Conservation (phyloP, 1,140 invertebrate species). For the Drosophila albomicans region DNA sequence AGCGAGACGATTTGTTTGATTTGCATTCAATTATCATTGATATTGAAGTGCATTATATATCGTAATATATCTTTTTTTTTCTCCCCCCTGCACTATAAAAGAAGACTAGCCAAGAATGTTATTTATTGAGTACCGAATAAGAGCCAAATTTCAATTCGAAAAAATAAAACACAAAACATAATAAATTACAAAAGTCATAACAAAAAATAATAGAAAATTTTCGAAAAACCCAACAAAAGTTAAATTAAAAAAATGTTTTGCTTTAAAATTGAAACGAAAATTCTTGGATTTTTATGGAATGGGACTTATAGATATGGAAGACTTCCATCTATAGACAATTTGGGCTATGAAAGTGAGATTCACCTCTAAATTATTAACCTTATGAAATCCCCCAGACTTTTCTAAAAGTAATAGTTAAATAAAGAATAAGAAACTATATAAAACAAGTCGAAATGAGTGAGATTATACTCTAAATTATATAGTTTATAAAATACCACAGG, state of each 20-base stretch:
- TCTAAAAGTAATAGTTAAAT: too few species aligned
- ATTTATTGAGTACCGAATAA: conserved; percentile 48
- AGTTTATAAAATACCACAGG: too few species aligned
- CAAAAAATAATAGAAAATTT: conserved; percentile 8
- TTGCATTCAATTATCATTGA: conserved; percentile 1
- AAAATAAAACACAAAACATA: background rate
- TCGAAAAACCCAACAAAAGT: conserved; percentile 14
- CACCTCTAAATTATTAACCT: too few species aligned
- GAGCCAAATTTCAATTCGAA: conserved; percentile 29
- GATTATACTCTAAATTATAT: too few species aligned
- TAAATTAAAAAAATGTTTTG: conserved; percentile 22
- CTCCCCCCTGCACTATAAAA: background rate
- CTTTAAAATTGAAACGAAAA: background rate
- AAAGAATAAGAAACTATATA: too few species aligned
- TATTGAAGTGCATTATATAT: conserved; percentile 12
- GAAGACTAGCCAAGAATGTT: conserved; percentile 46
- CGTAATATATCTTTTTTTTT: conserved; percentile 17
- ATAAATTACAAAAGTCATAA: background rate
- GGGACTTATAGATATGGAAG: too few species aligned
- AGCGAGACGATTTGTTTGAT: conserved; percentile 21
- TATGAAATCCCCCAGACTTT: too few species aligned
- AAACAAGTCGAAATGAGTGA: too few species aligned
- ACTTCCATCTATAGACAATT: too few species aligned
- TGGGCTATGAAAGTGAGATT: too few species aligned
- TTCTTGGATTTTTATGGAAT: background rate